phyloP scores from a whole-genome alignment of 1,140 invertebrate genomes.

The Lethrus apterus region DNA sequence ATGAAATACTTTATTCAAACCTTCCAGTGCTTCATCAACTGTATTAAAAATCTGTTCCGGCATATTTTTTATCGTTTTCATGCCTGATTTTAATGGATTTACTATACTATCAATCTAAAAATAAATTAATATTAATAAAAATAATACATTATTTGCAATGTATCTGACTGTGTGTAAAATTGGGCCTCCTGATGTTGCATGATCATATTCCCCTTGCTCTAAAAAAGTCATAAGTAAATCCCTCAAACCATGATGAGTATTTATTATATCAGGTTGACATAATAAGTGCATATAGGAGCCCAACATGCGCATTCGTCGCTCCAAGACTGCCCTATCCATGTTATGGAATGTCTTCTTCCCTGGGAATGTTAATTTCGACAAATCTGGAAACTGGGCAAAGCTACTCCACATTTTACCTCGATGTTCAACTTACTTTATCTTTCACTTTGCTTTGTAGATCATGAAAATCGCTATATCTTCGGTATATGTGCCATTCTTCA shows the following conservation, averaged over 20 bases:
- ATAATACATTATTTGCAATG: background rate
- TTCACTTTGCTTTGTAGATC: slow-evolving; percentile 74
- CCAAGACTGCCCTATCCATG: slow-evolving; percentile 78
- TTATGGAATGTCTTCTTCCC: slow-evolving; percentile 93
- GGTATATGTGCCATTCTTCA: slow-evolving; percentile 72
- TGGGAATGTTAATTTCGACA: slow-evolving; percentile 76
- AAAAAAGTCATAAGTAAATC: slow-evolving; percentile 68
- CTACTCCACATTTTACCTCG: background rate
- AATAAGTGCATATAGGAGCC: slow-evolving; percentile 75
- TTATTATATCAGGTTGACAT: slow-evolving; percentile 53
- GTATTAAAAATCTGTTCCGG: slow-evolving; percentile 75
- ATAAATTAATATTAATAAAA: slow-evolving; percentile 28
- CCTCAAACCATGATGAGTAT: slow-evolving; percentile 57
- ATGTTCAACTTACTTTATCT: slow-evolving; percentile 49
- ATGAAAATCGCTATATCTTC: slow-evolving; percentile 87
- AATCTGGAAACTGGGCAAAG: slow-evolving; percentile 64
- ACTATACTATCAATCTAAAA: slow-evolving; percentile 65
- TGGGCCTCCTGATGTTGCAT: slow-evolving; percentile 52
- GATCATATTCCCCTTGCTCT: slow-evolving; percentile 72
- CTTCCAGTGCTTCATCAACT: slow-evolving; percentile 76
- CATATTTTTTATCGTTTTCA: slow-evolving; percentile 74
- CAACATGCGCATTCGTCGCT: slow-evolving; percentile 76
- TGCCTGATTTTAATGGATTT: slow-evolving; percentile 73
- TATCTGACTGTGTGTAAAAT: slow-evolving; percentile 50
- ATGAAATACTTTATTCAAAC: slow-evolving; percentile 45